Base-by-base conservation (phyloP, 2,113 vertebrate genomes). In the Pogona vitticeps region DNA sequence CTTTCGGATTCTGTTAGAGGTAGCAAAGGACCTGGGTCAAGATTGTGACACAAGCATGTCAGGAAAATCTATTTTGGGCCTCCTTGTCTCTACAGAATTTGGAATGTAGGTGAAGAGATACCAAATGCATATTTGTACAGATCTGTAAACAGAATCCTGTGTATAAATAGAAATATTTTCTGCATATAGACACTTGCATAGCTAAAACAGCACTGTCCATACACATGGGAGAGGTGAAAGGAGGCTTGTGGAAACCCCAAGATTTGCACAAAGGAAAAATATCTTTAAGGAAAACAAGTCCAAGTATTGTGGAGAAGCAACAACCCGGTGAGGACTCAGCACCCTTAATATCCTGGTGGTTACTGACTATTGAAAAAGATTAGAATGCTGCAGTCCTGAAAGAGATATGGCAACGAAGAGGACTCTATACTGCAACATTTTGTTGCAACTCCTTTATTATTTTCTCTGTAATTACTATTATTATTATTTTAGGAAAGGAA, bases 1-100 rank as follows among this genome's bases (percentile, higher is more conserved):
- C 56, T 78, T 91, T 90, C 40, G 89, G 15, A 72, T 58, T 77
- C 33, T 82, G 1, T 86, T 59, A 88, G 58, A 83, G 21, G 73
- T 82, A 77, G 2, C 8, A 82, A 8, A 80, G 67, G 70, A 52
- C 5, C 42, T 86, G n/a, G 33, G 36, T 88, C 68, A 88, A 83
- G 56, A 81, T 52, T 20, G 78, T 83, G 58, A 31, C 28, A 77
- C 2, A 78, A 26, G 52, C 80, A 56, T 65, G 28, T 63, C 73
- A 89, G 61, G 1, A 89, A 84, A 87, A 83, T 8, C 18, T 86
- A 9, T 76, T 84, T 79, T 40, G 83, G 38, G 3, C 28, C 59
- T 40, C 46, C 1, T 6, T 8, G 33, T 3, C 3, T 9, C 8
- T 1, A 33, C 1, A 1, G 31, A 23, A 85, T 80, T 72, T 59